Percentiles rank a stretch among this genome's conserved stretches.
Conservation (phyloP, 2,888 invertebrate genomes). For the Cheilosia variabilis region DNA sequence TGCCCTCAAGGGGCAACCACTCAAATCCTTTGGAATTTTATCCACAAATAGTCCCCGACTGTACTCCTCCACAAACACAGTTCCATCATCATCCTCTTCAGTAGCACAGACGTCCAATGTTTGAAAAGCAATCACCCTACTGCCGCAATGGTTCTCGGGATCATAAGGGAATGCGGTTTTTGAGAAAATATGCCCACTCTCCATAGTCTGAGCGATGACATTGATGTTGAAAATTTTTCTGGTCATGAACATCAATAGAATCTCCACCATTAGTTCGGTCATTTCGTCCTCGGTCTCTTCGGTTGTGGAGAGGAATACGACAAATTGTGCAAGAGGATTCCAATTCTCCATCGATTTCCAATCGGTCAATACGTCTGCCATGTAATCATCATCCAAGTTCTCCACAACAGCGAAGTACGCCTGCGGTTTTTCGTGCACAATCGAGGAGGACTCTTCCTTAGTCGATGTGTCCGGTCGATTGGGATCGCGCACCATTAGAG, state of each 20-base stretch:
- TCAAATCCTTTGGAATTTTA: conserved; percentile 81
- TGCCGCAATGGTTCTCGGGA: conserved; percentile 81
- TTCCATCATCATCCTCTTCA: conserved; percentile 28
- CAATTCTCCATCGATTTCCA: conserved; percentile 81
- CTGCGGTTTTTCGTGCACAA: conserved; percentile 80
- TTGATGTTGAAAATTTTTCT: conserved; percentile 82
- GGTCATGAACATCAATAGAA: conserved; percentile 79
- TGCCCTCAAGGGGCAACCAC: conserved; percentile 81
- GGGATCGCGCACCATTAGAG: conserved; percentile 76
- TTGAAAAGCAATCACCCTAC: conserved; percentile 79
- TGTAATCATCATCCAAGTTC: conserved; percentile 79
- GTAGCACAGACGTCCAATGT: conserved; percentile 80
- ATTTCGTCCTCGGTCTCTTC: conserved; percentile 81
- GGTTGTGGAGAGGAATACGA: conserved; percentile 79
- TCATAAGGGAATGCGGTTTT: conserved; percentile 82
- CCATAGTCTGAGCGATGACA: conserved; percentile 80
- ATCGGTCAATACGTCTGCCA: conserved; percentile 79
- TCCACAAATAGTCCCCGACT: conserved; percentile 78
- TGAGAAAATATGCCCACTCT: conserved; percentile 78
- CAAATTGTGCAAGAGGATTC: conserved; percentile 83
- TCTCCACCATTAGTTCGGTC: conserved; percentile 80
- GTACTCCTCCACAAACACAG: conserved; percentile 76
- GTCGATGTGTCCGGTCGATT: neutral
- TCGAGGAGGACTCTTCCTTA: neutral
- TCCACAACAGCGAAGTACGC: conserved; percentile 81